Base-by-base conservation (phyloP, 2,888 invertebrate species). In the Strigamia transsilvanica region DNA sequence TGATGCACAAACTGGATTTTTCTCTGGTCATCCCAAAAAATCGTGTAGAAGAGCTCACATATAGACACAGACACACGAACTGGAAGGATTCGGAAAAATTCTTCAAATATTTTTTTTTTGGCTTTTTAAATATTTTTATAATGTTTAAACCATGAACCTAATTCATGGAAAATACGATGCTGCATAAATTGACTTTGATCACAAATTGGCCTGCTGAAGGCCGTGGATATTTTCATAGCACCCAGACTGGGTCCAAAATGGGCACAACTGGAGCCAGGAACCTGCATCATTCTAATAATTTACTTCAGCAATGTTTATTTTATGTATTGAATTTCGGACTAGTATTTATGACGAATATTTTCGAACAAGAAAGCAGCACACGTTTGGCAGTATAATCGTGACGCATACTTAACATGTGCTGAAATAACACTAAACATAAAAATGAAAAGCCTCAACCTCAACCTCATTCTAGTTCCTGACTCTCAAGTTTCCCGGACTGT, bases 181-280 rank as follows among this genome's bases (percentile, higher is more conserved):
- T 81, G 81, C 81, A 81, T 81, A 81, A 81, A 81, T 61, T 81
- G 81, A 81, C 81, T 81, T 81, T 81, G 81, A 81, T 81, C 81
- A 81, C 81, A 81, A 81, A 81, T 80, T 34, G 81, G 38, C 81
- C 66, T 66, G 10, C 32, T 56, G 66, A 46, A 81, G 66, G 81
- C 61, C 66, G 66, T 81, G 51, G 61, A 81, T 81, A 61, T 81
- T 81, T 81, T 56, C 34, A 81, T 81, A 81, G 81, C 81, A 81
- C 81, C 81, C 81, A 81, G 46, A 81, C 73, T 73, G 73, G 73
- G 73, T 73, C 73, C 73, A 73, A 73, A 73, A 73, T 73, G 73
- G 73, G 73, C 32, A 73, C 73, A 27, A 23, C 32, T 10, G 27
- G 32, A 32, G 73, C 12, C 73, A 27, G 73, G 73, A 73, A 73